These are phyloP conservation scores for Equus przewalskii DNA, from an alignment of 2,113 vertebrate genomes.

Conservation along the genomic window DNA sequence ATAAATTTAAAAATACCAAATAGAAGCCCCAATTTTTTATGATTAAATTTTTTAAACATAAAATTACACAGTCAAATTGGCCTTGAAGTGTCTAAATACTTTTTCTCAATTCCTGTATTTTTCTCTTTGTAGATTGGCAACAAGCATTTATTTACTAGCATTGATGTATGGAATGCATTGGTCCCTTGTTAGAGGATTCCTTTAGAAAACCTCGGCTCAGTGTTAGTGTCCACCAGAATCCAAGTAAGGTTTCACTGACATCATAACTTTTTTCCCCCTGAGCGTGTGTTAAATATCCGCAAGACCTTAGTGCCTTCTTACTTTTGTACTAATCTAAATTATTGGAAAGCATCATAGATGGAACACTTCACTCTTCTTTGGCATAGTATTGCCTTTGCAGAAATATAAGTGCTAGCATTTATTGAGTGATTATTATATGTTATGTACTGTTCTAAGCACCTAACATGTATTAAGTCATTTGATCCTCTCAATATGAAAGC, in stretches of 20 bases:
- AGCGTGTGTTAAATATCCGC: not conserved
- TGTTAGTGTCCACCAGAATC: not conserved
- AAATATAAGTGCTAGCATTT: constrained; percentile 9
- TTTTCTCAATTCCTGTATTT: not conserved
- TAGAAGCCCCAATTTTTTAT: not conserved
- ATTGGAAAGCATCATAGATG: not conserved
- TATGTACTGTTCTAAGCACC: not conserved
- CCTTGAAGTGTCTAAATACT: not conserved
- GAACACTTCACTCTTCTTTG: not conserved
- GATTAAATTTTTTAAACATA: not conserved
- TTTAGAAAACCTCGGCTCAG: not conserved
- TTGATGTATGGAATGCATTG: not conserved
- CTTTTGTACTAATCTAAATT: not conserved
- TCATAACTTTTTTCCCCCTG: not conserved
- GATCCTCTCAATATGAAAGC: not conserved
- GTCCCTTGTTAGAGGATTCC: not conserved
- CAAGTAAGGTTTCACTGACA: not conserved
- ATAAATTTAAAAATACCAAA: constrained; percentile 25
- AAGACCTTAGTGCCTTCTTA: not conserved
- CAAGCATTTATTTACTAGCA: not conserved
- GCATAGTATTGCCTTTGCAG: not conserved
- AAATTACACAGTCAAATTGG: not conserved
- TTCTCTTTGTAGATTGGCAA: not conserved
- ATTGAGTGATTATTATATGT: not conserved
- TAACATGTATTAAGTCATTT: not conserved